Percentiles rank a stretch among this genome's conserved stretches.
phyloP scores from a whole-genome alignment of 2,113 vertebrate genomes.

The Daphoenositta chrysoptera region DNA sequence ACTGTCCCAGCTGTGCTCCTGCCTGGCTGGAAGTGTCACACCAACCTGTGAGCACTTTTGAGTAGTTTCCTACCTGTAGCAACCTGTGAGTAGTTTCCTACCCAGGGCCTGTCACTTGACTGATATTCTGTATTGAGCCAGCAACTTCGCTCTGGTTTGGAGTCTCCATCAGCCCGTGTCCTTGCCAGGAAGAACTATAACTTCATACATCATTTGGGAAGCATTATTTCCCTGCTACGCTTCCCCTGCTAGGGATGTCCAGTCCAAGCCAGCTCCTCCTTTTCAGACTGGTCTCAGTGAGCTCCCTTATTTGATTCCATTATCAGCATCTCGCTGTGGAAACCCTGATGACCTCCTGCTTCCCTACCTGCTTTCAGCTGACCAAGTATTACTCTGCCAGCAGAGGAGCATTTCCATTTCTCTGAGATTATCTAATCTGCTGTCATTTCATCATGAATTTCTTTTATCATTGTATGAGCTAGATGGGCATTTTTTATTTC shows the following conservation, averaged over 20 bases:
- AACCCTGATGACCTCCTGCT: conserved; percentile 26
- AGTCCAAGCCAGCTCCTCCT: neutral
- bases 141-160: neutral
- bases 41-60: neutral
- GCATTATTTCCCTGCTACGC: neutral
- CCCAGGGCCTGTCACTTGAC: neutral
- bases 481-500: conserved; percentile 30
- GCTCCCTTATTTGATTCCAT: neutral
- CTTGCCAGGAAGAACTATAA: neutral
- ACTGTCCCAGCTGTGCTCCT: neutral
- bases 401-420: conserved; percentile 70
- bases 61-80: no score
- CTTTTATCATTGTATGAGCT: conserved; percentile 54
- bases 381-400: conserved; percentile 46
- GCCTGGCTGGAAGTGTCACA: neutral
- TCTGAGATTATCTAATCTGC: conserved; percentile 71
- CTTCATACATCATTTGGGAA: neutral
- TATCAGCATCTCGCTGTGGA: neutral
- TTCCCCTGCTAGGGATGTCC: neutral
- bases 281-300: conserved; percentile 2
- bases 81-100: neutral
- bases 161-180: neutral
- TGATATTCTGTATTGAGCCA: neutral
- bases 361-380: conserved; percentile 19
- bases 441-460: conserved; percentile 63